A percentile compares a stretch with the other conserved stretches of the same genome.
Evolutionary conservation across 2,797 vertebrate genomes (phyloP).

Genomic region (Microctenopoma lineatum): DNA sequence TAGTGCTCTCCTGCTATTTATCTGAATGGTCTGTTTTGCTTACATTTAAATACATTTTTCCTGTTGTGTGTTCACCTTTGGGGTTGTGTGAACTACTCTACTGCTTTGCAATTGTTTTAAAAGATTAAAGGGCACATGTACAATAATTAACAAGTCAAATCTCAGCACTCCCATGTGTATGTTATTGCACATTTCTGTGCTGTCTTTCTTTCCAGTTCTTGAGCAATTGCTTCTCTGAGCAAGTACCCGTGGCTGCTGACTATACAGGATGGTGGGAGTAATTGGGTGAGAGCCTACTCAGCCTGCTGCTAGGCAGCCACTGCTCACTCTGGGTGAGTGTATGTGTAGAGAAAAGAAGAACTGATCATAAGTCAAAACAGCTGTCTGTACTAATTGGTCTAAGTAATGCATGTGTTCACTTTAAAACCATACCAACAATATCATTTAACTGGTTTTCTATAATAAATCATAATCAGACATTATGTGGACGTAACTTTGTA

Average conservation of each 20-base stretch:
- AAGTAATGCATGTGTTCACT: neutral
- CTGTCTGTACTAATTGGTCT: conserved; percentile 5
- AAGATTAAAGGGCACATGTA: neutral
- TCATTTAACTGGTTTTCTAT: neutral
- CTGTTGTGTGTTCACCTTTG: neutral
- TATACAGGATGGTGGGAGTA: conserved; percentile 50
- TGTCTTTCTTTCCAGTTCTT: conserved; percentile 43
- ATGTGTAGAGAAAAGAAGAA: conserved; percentile 15
- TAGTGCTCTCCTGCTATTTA: too few relatives aligned
- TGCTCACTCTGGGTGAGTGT: conserved; percentile 29
- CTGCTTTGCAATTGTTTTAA: neutral
- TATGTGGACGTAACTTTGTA: neutral
- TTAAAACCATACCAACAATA: neutral
- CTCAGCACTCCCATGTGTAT: neutral
- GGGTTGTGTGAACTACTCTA: neutral
- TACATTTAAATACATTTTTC: conserved; percentile 11
- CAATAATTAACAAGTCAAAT: neutral
- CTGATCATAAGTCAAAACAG: conserved; percentile 18
- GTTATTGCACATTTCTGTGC: conserved; percentile 7
- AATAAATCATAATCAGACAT: neutral
- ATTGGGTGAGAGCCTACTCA: conserved; percentile 54
- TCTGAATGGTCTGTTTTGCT: conserved; percentile 9
- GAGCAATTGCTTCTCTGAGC: conserved; percentile 43
- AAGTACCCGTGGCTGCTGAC: conserved; percentile 43
- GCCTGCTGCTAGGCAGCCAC: conserved; percentile 73